Conservation (phyloP, 2,888 invertebrate species). For the Heliothis peltigera region DNA sequence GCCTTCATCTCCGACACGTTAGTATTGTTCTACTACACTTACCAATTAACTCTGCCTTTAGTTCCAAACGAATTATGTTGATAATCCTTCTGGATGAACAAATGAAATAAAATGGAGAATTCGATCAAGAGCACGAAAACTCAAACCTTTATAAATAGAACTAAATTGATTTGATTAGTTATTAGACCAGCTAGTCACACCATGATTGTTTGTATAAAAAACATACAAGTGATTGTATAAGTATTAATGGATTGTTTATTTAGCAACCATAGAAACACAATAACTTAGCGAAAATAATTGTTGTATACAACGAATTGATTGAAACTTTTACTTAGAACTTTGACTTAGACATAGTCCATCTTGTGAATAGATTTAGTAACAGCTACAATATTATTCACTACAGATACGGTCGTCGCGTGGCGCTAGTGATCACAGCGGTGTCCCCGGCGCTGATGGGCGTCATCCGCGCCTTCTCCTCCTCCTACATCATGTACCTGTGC, state of each 20-base stretch:
- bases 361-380: background rate
- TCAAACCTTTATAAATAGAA: background rate
- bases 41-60: too few species aligned
- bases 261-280: too few species aligned
- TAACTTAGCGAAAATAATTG: too few species aligned
- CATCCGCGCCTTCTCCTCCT: conserved; percentile 72
- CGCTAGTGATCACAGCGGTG: conserved; percentile 89
- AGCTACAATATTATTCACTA: background rate
- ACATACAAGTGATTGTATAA: background rate
- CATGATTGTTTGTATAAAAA: too few species aligned
- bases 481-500: conserved; percentile 75
- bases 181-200: background rate
- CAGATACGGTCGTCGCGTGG: conserved; percentile 90
- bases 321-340: too few species aligned
- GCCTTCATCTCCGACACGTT: conserved; percentile 89
- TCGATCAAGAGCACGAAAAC: too few species aligned
- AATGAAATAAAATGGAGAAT: too few species aligned
- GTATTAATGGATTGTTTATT: background rate
- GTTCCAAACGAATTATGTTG: too few species aligned
- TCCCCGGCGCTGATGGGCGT: conserved; percentile 88
- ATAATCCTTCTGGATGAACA: too few species aligned
- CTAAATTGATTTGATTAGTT: background rate
- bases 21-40: conserved; percentile 50
- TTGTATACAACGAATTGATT: too few species aligned
- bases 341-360: too few species aligned